phyloP scores from a whole-genome alignment of 2,888 invertebrate species.

The Escarpia spicata region DNA sequence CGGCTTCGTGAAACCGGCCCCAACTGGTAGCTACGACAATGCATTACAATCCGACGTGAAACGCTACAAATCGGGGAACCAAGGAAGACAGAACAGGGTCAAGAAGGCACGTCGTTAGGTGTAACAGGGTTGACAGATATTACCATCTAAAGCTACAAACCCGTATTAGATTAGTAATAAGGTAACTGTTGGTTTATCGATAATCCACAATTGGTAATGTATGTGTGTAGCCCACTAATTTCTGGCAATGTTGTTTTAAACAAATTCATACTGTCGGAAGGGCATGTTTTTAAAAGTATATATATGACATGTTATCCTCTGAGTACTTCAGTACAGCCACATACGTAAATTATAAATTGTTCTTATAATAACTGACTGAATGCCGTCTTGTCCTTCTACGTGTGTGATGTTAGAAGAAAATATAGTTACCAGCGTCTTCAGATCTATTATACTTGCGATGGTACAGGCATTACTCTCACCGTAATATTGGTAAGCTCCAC shows the following conservation, averaged over 20 bases:
- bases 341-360: too few species aligned
- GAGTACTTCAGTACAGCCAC: too few species aligned
- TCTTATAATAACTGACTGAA: too few species aligned
- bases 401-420: too few species aligned
- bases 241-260: background rate
- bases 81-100: background rate
- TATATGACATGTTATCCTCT: too few species aligned
- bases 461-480: background rate
- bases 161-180: background rate
- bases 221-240: background rate
- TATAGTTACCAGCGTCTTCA: background rate
- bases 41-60: background rate
- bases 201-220: background rate
- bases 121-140: background rate
- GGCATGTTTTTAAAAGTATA: too few species aligned
- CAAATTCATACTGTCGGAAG: background rate
- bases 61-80: background rate
- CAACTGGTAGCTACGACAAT: background rate
- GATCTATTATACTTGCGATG: background rate
- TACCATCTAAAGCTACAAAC: background rate
- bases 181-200: background rate
- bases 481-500: background rate
- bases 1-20: too few species aligned
- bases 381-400: too few species aligned
- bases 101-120: background rate